phyloP scores from a whole-genome alignment of 2,888 invertebrate species.

The Ectobius pallidus region DNA sequence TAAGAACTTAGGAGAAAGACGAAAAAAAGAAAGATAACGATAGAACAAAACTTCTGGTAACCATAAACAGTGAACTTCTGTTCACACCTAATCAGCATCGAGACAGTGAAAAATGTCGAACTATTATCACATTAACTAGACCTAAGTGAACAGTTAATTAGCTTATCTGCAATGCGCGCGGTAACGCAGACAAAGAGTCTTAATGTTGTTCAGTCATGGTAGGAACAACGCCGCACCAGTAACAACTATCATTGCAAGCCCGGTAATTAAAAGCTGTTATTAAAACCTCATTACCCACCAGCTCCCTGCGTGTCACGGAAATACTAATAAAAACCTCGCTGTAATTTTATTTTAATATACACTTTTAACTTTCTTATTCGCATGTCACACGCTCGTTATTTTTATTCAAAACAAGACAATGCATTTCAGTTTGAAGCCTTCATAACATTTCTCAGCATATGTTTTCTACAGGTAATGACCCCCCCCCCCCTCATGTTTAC shows the following conservation, averaged over 20 bases:
- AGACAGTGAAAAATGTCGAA: too few relatives aligned
- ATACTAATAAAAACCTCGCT: background rate
- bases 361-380: background rate
- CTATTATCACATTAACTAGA: too few relatives aligned
- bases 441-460: background rate
- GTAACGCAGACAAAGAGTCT: background rate
- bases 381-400: conserved; percentile 1
- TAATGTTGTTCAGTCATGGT: background rate
- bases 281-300: conserved; percentile 3
- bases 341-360: background rate
- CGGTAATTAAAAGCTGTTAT: conserved; percentile 9
- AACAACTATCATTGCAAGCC: background rate
- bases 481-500: too few relatives aligned
- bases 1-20: too few relatives aligned
- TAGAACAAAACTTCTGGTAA: too few relatives aligned
- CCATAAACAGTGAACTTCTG: too few relatives aligned
- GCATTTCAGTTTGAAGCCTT: background rate
- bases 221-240: background rate
- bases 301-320: background rate
- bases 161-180: background rate
- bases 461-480: background rate
- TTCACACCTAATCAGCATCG: too few relatives aligned
- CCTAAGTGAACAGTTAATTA: too few relatives aligned
- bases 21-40: too few relatives aligned
- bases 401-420: conserved; percentile 14